These are phyloP conservation scores for Cephus sareptanus DNA, from an alignment of 2,888 invertebrate species.

Conservation along the genomic window DNA sequence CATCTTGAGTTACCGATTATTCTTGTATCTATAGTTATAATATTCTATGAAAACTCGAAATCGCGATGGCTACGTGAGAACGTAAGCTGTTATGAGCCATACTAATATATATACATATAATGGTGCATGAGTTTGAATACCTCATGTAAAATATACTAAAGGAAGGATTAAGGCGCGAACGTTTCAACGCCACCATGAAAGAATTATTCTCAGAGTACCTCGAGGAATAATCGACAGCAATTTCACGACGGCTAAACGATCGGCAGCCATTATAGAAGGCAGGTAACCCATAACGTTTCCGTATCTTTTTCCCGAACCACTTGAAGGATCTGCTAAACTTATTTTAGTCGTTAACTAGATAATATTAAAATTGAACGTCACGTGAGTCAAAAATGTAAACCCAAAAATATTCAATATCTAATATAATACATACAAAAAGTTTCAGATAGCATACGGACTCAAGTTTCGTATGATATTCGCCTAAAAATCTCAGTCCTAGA, in stretches of 20 bases:
- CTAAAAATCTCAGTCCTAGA: background rate
- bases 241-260: background rate
- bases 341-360: background rate
- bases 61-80: background rate
- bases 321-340: background rate
- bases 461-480: too few relatives aligned
- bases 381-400: too few relatives aligned
- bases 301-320: background rate
- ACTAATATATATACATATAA: background rate
- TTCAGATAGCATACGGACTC: too few relatives aligned
- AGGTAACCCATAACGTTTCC: background rate
- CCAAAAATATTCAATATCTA: too few relatives aligned
- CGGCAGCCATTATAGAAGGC: background rate
- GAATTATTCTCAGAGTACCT: background rate
- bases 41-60: background rate
- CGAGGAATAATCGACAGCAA: background rate
- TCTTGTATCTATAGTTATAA: background rate
- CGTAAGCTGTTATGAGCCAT: background rate
- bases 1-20: background rate
- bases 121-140: background rate
- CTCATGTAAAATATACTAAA: background rate
- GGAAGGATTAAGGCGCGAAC: background rate
- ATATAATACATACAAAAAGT: too few relatives aligned
- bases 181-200: background rate
- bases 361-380: too few relatives aligned